Percentiles rank a stretch among this genome's conserved stretches.
These are phyloP conservation scores for Euura saliciscinereae DNA, from an alignment of 1,140 invertebrate genomes.

Conservation along the genomic window DNA sequence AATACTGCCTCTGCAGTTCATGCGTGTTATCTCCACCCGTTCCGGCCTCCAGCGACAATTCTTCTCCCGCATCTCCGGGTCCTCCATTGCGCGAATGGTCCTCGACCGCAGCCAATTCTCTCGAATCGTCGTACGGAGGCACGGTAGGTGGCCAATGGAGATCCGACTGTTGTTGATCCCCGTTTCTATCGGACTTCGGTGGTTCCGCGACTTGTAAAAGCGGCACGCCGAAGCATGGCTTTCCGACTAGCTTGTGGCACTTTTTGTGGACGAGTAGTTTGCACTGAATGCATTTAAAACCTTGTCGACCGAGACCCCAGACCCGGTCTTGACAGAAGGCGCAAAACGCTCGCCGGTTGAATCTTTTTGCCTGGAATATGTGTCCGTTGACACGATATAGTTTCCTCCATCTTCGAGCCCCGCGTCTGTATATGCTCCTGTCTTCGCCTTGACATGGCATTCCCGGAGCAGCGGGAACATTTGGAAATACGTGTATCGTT, in stretches of 20 bases:
- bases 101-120: constrained; percentile 44
- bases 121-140: constrained; percentile 40
- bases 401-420: constrained; percentile 97
- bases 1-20: constrained; percentile 85
- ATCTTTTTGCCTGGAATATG: constrained; percentile 98
- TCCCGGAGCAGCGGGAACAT: constrained; percentile 92
- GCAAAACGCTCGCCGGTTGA: constrained; percentile 97
- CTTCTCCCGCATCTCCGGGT: constrained; percentile 53
- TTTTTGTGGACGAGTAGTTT: constrained; percentile 99
- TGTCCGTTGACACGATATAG: constrained; percentile 98
- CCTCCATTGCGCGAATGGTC: constrained; percentile 44
- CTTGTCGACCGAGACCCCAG: constrained; percentile 97
- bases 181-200: constrained; percentile 51
- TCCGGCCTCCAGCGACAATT: constrained; percentile 55
- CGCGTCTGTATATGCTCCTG: constrained; percentile 97
- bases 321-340: constrained; percentile 97
- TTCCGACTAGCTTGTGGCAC: constrained; percentile 96
- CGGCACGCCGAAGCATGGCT: constrained; percentile 73
- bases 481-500: constrained; percentile 74
- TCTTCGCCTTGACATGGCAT: constrained; percentile 98
- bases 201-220: constrained; percentile 54
- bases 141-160: constrained; percentile 48
- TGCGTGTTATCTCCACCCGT: constrained; percentile 60
- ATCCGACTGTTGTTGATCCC: constrained; percentile 50
- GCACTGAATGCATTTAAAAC: constrained; percentile 99